phyloP scores from a whole-genome alignment of 2,113 vertebrate species.

The Pan troglodytes region NHGRI_mPanTro3-v2.1_pri NC_086015.1:145150001-145150500 shows the following conservation, averaged over 20 bases:
- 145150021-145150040: too few relatives aligned
- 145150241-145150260: constrained; percentile 4
- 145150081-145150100: constrained; percentile 7
- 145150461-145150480: constrained; percentile 75
- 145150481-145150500: constrained; percentile 88
- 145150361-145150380: neutral
- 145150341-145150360: neutral
- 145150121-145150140: constrained; percentile 70
- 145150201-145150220: constrained; percentile 37
- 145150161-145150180: constrained; percentile 38
- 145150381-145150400: neutral
- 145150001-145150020: too few relatives aligned
- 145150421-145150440: constrained; percentile 23
- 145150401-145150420: neutral
- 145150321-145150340: neutral
- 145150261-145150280: neutral
- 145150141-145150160: constrained; percentile 65
- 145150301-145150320: neutral
- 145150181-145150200: constrained; percentile 37
- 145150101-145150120: constrained; percentile 56
- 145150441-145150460: constrained; percentile 81
- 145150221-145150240: neutral
- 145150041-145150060: too few relatives aligned
- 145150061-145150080: too few relatives aligned
- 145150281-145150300: neutral